phyloP scores from a whole-genome alignment of 2,797 vertebrate genomes.

The Sebastes kiyomatsui region DNA sequence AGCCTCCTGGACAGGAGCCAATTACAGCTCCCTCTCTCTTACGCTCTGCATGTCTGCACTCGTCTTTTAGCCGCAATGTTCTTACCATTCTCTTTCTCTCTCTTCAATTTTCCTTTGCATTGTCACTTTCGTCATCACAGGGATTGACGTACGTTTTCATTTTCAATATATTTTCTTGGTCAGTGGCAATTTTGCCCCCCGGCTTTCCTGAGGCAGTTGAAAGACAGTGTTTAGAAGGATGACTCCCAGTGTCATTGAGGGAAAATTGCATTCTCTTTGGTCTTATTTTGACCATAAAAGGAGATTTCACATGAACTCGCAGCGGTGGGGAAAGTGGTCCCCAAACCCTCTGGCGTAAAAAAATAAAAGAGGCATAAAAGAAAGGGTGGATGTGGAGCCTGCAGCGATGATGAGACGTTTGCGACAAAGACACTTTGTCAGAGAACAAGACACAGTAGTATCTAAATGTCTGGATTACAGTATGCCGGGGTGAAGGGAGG shows the following conservation, averaged over 20 bases:
- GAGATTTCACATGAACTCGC: slow-evolving; percentile 53
- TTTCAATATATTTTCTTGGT: slow-evolving; percentile 15
- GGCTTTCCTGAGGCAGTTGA: neutral
- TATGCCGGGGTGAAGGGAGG: neutral
- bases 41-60: slow-evolving; percentile 10
- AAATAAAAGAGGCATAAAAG: slow-evolving; percentile 32
- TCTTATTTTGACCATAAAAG: slow-evolving; percentile 55
- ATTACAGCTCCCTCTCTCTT: slow-evolving; percentile 38
- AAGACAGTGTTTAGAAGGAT: slow-evolving; percentile 26
- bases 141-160: neutral
- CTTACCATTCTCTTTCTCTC: neutral
- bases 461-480: slow-evolving; percentile 24
- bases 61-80: neutral
- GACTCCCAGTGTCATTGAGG: neutral
- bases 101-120: neutral
- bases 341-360: slow-evolving; percentile 32
- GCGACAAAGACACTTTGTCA: slow-evolving; percentile 41
- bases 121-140: neutral
- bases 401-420: slow-evolving; percentile 32
- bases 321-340: slow-evolving; percentile 35
- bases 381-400: slow-evolving; percentile 28
- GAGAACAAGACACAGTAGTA: slow-evolving; percentile 28
- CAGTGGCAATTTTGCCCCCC: neutral
- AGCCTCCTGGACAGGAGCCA: slow-evolving; percentile 59
- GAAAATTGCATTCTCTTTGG: slow-evolving; percentile 40